Conservation (phyloP, 2,888 invertebrate species). For the Rotaria magnacalcarata region DNA sequence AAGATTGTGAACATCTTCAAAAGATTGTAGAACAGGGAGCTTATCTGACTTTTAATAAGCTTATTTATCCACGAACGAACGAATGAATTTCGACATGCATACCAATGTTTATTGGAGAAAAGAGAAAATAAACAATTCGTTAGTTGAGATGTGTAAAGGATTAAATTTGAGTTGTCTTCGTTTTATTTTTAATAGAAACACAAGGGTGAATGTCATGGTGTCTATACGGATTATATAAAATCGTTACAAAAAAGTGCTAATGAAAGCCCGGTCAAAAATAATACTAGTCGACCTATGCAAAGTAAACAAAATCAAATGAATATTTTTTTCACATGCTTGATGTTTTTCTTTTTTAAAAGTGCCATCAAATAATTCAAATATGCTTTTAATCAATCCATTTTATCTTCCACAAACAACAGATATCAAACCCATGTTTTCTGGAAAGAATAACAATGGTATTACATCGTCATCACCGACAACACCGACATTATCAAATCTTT, state of each 20-base stretch:
- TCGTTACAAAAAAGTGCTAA: conserved; percentile 32
- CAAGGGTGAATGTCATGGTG: conserved; percentile 16
- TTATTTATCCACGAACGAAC: conserved; percentile 31
- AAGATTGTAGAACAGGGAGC: conserved; percentile 7
- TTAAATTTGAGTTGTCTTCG: neutral
- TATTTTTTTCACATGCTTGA: too few relatives aligned
- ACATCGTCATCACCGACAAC: neutral
- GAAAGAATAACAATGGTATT: neutral
- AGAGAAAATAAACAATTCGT: conserved; percentile 35
- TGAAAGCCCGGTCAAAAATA: conserved; percentile 26
- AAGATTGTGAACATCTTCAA: conserved; percentile 30
- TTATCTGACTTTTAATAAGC: conserved; percentile 38
- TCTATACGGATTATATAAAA: conserved; percentile 34
- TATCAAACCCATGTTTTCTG: neutral
- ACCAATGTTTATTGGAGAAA: neutral
- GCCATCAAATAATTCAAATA: neutral
- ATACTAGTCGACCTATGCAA: conserved; percentile 13
- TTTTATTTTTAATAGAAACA: neutral
- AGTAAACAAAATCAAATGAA: neutral
- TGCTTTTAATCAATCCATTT: neutral
- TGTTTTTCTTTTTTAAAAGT: neutral
- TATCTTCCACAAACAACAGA: conserved; percentile 14
- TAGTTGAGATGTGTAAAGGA: conserved; percentile 26
- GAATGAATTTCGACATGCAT: neutral
- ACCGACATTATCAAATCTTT: neutral